phyloP scores from a whole-genome alignment of 23 tunicate genomes.

The Aplidium turbinatum region DNA sequence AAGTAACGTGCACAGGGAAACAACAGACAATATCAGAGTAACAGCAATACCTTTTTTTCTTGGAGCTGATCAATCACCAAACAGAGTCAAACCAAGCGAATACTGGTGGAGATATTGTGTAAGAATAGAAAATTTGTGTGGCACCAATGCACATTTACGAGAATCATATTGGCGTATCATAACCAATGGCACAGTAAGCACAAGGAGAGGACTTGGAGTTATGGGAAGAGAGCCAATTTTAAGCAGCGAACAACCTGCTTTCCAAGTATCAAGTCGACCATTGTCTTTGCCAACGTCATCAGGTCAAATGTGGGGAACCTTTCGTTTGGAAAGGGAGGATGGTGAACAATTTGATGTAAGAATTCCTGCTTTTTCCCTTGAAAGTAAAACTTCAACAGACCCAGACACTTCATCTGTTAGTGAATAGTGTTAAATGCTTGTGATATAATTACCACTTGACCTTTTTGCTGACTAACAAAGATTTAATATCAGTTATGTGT shows the following conservation, averaged over 20 bases:
- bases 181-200: conserved; percentile 88
- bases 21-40: conserved; percentile 71
- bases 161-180: conserved; percentile 91
- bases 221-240: conserved; percentile 88
- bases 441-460: no score
- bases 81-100: conserved; percentile 26
- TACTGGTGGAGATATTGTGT: conserved; percentile 90
- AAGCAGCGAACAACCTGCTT: conserved; percentile 71
- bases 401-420: background rate
- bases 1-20: conserved; percentile 78
- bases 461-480: no score
- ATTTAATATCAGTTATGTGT: no score
- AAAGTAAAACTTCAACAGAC: conserved; percentile 33
- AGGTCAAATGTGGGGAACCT: conserved; percentile 91
- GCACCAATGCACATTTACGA: conserved; percentile 49
- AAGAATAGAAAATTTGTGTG: conserved; percentile 78
- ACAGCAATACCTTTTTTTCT: conserved; percentile 94
- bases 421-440: no score
- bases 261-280: conserved; percentile 73
- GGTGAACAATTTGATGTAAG: conserved; percentile 83
- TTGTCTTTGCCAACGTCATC: conserved; percentile 72
- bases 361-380: conserved; percentile 84
- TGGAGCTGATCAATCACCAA: conserved; percentile 40
- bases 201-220: conserved; percentile 82
- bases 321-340: conserved; percentile 70